Conservation (phyloP, 30 jellyfish, hydroid and myxozoan species). For the Hydra vulgaris region DNA sequence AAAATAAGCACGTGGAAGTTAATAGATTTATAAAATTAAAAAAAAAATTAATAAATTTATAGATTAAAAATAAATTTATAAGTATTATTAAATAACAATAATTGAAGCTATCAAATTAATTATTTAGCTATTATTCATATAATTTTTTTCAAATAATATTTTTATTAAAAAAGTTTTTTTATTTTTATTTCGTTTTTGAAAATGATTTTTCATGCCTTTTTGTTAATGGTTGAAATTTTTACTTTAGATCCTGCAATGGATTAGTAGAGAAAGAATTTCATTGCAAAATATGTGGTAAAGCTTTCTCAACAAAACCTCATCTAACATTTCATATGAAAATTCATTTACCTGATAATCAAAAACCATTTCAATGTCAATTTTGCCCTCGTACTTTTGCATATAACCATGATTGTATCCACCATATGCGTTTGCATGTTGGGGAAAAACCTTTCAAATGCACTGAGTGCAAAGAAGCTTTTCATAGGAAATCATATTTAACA, state of each 20-base stretch:
- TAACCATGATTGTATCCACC: slow-evolving; percentile 38
- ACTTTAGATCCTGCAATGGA: slow-evolving; percentile 26
- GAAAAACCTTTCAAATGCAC: slow-evolving; percentile 31
- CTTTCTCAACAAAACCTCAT: slow-evolving; percentile 32
- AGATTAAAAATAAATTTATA: too few relatives aligned
- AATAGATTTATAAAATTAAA: too few relatives aligned
- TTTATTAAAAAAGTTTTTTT: too few relatives aligned
- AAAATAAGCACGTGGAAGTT: too few relatives aligned
- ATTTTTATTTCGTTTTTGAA: too few relatives aligned
- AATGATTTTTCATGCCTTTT: too few relatives aligned
- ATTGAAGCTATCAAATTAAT: too few relatives aligned
- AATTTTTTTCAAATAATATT: too few relatives aligned
- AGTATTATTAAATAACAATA: too few relatives aligned
- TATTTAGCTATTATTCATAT: too few relatives aligned
- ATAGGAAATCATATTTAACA: slow-evolving; percentile 32
- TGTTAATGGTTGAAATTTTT: too few relatives aligned
- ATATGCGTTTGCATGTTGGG: slow-evolving; percentile 37
- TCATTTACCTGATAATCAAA: slow-evolving; percentile 33
- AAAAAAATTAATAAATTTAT: too few relatives aligned
- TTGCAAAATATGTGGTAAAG: slow-evolving; percentile 19
- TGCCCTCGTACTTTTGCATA: slow-evolving; percentile 37
- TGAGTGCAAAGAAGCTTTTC: slow-evolving; percentile 31
- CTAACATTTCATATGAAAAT: slow-evolving; percentile 26
- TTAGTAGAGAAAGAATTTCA: slow-evolving; percentile 28
- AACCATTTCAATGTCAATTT: slow-evolving; percentile 33